phyloP scores from a whole-genome alignment of 2,888 invertebrate species.

The Poecilobothrus nobilitatus region DNA sequence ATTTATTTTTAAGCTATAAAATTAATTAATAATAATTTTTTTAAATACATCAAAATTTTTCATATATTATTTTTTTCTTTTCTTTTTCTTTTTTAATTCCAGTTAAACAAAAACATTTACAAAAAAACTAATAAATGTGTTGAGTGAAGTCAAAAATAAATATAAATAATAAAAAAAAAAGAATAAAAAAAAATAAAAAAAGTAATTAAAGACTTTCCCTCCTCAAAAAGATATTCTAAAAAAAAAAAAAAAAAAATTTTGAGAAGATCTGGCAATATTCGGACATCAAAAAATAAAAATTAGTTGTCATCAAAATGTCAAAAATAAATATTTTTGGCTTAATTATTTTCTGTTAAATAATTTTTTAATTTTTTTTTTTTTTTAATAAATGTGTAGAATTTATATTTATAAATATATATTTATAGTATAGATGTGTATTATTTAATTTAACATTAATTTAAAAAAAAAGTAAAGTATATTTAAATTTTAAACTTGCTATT shows the following conservation, averaged over 20 bases:
- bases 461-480: too few species aligned
- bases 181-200: neutral
- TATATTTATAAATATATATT: too few species aligned
- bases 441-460: too few species aligned
- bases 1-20: too few species aligned
- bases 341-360: neutral
- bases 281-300: constrained; percentile 1
- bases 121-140: too few species aligned
- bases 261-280: neutral
- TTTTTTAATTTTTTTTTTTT: neutral
- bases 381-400: neutral
- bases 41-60: neutral
- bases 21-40: neutral
- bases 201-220: neutral
- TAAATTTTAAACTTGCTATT: too few species aligned
- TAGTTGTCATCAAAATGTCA: neutral
- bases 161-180: neutral
- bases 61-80: constrained; percentile 1
- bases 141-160: neutral
- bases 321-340: neutral
- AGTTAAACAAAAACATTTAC: neutral
- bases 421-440: too few species aligned
- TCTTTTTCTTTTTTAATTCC: neutral
- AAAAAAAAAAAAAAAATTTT: too few species aligned
- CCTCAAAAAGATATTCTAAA: neutral